phyloP scores from a whole-genome alignment of 1,140 invertebrate species.

The Hestina assimilis region DNA sequence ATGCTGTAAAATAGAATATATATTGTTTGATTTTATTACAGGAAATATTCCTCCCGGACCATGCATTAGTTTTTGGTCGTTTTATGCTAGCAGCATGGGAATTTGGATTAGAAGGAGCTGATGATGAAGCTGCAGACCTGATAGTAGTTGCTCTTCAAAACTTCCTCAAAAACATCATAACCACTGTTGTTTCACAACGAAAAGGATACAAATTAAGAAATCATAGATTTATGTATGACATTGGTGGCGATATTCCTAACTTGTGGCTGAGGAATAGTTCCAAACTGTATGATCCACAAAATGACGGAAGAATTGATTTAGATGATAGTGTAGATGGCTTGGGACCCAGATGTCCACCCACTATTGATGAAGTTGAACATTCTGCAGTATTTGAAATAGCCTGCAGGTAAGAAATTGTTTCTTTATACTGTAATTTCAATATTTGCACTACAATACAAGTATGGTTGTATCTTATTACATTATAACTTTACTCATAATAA shows the following conservation, averaged over 20 bases:
- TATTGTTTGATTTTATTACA: constrained; percentile 55
- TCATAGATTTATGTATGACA: constrained; percentile 84
- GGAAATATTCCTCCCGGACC: constrained; percentile 86
- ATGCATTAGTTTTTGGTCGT: constrained; percentile 86
- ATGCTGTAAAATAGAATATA: neutral
- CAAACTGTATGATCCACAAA: constrained; percentile 65
- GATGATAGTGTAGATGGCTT: constrained; percentile 73
- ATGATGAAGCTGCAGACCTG: constrained; percentile 86
- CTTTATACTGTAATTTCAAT: neutral
- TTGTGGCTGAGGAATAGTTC: constrained; percentile 83
- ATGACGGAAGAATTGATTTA: constrained; percentile 71
- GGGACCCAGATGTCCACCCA: constrained; percentile 69
- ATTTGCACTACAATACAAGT: neutral
- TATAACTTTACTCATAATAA: no score
- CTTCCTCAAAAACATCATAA: constrained; percentile 88
- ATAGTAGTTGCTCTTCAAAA: constrained; percentile 85
- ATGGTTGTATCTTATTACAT: no score
- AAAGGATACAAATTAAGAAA: constrained; percentile 86
- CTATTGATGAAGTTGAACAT: constrained; percentile 77
- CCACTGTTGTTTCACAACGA: constrained; percentile 83
- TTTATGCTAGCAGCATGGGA: constrained; percentile 91
- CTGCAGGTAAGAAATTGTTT: constrained; percentile 52
- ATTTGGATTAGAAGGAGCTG: constrained; percentile 86
- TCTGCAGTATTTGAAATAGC: constrained; percentile 69
- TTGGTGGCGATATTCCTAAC: constrained; percentile 84